Conservation (phyloP, 2,113 vertebrate genomes). For the Gymnarchus niloticus region DNA sequence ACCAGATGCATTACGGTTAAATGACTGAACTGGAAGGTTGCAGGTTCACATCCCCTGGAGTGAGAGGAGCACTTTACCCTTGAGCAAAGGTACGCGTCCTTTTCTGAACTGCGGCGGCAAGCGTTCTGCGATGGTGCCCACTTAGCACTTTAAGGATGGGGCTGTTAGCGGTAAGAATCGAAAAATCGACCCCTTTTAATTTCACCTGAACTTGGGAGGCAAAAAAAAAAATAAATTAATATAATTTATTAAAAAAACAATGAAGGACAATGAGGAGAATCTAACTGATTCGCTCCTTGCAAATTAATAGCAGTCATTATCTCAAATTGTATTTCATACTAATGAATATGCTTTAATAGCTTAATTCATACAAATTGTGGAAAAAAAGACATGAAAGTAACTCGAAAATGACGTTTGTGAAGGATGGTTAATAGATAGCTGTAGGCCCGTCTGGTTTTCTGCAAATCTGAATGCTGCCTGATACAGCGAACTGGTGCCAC, state of each 20-base stretch:
- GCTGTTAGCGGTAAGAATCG: not conserved
- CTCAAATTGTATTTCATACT: conserved; percentile 41
- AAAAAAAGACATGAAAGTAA: conserved; percentile 65
- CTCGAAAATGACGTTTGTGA: conserved; percentile 70
- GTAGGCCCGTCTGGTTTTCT: conserved; percentile 71
- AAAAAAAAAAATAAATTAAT: conserved; percentile 26
- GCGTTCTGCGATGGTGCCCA: no score
- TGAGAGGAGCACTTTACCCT: not conserved
- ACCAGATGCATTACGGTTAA: not conserved
- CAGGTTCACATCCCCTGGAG: not conserved
- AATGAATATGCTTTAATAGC: conserved; percentile 14
- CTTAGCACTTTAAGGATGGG: no score
- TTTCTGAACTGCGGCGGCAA: not conserved
- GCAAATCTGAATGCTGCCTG: conserved; percentile 67
- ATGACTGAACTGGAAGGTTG: not conserved
- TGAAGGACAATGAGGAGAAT: conserved; percentile 48
- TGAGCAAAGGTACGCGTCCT: not conserved
- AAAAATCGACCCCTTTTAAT: not conserved
- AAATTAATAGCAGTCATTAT: conserved; percentile 60
- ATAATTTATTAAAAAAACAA: conserved; percentile 29
- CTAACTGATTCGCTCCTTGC: conserved; percentile 57
- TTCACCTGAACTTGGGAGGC: conserved; percentile 27
- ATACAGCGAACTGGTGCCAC: conserved; percentile 74
- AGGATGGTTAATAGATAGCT: conserved; percentile 74
- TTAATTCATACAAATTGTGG: conserved; percentile 49